These are phyloP conservation scores for Alligator mississippiensis DNA, from an alignment of 2,113 vertebrate species.

Conservation along the genomic window DNA sequence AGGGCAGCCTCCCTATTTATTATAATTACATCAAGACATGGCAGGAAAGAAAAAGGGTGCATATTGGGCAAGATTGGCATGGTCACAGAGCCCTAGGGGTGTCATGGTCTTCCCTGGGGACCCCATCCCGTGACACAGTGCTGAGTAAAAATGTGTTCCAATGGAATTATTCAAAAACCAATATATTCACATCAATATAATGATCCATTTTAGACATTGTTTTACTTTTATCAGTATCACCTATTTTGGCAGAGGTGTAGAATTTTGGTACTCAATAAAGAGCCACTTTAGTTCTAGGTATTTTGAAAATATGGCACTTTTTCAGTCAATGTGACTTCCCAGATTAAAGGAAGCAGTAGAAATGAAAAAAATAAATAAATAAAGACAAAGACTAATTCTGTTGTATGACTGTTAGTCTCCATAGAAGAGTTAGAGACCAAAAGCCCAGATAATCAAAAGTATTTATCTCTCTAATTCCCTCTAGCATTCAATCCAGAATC, in stretches of 20 bases:
- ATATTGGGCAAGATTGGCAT: too few species aligned
- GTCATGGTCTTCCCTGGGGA: too few species aligned
- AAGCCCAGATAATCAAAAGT: background rate
- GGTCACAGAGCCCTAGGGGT: too few species aligned
- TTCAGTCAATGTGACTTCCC: background rate
- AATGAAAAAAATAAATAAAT: background rate
- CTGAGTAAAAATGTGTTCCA: too few species aligned
- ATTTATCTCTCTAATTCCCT: background rate
- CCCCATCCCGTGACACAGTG: too few species aligned
- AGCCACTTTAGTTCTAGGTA: background rate
- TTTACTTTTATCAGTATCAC: too few species aligned
- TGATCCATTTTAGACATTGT: too few species aligned
- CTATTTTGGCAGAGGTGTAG: background rate
- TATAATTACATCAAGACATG: too few species aligned
- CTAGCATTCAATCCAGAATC: background rate
- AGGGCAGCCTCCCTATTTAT: too few species aligned
- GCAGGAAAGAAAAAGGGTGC: too few species aligned
- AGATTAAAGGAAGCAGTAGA: background rate
- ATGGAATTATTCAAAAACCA: too few species aligned
- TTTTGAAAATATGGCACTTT: background rate
- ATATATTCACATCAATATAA: too few species aligned
- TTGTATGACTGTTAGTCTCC: background rate
- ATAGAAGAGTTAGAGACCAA: background rate
- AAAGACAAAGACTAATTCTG: background rate
- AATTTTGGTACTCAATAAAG: background rate